Evolutionary conservation across 2,113 vertebrate genomes (phyloP).

Genomic region (Brachyhypopomus occidentalis): DNA sequence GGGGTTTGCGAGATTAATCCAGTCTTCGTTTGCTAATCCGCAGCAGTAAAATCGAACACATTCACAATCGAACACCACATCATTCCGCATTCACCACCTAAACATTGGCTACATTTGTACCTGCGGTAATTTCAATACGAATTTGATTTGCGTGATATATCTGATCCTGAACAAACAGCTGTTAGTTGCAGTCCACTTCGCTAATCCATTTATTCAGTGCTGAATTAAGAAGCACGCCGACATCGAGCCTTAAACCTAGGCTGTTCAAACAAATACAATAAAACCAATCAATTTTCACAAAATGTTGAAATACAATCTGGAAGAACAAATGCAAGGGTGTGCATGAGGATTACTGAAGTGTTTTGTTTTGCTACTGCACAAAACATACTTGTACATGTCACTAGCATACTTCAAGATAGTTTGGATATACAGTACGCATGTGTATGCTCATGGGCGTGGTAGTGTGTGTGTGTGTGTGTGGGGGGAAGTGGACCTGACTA

Average conservation of each 20-base stretch:
- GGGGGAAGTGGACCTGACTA: not conserved
- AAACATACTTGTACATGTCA: no score
- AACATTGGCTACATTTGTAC: not conserved
- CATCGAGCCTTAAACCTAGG: no score
- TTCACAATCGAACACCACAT: not conserved
- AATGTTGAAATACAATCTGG: not conserved
- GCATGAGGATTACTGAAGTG: not conserved
- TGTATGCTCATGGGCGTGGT: no score
- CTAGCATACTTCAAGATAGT: no score
- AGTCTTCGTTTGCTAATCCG: not conserved
- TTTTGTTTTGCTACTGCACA: no score
- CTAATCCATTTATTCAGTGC: no score
- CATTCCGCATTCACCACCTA: not conserved
- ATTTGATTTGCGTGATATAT: conserved; percentile 38
- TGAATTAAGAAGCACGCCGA: no score
- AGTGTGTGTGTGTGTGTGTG: no score
- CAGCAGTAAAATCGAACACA: not conserved
- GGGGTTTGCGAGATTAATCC: not conserved
- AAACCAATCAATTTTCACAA: not conserved
- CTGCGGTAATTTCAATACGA: conserved; percentile 33
- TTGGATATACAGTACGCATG: no score
- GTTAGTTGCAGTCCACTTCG: conserved; percentile 20
- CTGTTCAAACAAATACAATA: no score
- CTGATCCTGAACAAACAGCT: conserved; percentile 49
- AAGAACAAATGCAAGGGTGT: not conserved